These are phyloP conservation scores for Holothuria glaberrima DNA, from an alignment of 35 echinoderm and acorn worm genomes.

Conservation along the genomic window DNA sequence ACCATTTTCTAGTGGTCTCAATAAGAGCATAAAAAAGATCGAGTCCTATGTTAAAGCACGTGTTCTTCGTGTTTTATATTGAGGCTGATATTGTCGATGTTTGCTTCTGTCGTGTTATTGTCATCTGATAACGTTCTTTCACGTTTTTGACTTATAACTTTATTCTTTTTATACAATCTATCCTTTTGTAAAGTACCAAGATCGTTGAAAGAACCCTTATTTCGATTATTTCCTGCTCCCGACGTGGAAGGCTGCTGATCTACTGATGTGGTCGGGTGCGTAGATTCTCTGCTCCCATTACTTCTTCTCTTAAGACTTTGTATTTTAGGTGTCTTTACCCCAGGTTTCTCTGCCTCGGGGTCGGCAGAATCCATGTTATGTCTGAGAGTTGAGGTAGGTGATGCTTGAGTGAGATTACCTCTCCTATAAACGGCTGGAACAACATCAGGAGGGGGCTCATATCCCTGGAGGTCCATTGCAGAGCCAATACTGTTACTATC, in stretches of 20 bases:
- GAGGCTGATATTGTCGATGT: conserved; percentile 25
- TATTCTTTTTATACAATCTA: conserved; percentile 36
- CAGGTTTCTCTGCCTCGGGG: conserved; percentile 26
- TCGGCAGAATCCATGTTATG: conserved; percentile 45
- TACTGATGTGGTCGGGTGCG: not conserved
- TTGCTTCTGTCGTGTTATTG: not conserved
- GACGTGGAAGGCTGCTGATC: conserved; percentile 10
- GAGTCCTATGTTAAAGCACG: too few relatives aligned
- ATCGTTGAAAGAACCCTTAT: conserved; percentile 14
- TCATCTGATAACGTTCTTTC: not conserved
- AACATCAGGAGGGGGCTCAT: conserved; percentile 19
- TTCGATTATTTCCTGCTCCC: not conserved
- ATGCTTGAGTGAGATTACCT: not conserved
- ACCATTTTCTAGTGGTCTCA: too few relatives aligned
- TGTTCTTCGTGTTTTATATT: conserved; percentile 49
- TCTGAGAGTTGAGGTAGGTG: conserved; percentile 42
- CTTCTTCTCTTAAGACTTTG: conserved; percentile 7
- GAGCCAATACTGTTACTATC: conserved; percentile 58
- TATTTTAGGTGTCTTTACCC: conserved; percentile 23
- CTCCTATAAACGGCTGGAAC: conserved; percentile 21
- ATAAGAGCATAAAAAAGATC: too few relatives aligned
- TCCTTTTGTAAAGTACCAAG: conserved; percentile 40
- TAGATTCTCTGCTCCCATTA: conserved; percentile 1
- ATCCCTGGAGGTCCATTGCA: conserved; percentile 17
- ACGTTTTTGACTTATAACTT: not conserved